phyloP scores from a whole-genome alignment of 2,888 invertebrate genomes.

The Steinernema carpocapsae region DNA sequence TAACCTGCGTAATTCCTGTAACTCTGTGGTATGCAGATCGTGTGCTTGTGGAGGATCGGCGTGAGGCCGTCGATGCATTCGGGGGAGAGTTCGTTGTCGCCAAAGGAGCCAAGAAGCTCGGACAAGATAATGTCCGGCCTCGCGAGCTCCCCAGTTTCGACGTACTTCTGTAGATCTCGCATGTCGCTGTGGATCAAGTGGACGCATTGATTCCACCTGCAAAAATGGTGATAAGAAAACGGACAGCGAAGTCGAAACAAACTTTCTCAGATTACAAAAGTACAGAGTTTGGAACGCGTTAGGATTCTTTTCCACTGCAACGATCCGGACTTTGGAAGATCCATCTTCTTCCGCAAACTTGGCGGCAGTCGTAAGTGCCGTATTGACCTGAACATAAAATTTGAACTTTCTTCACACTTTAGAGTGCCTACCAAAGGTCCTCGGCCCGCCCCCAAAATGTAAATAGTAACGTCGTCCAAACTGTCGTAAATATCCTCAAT shows the following conservation, averaged over 20 bases:
- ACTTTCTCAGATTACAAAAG: conserved; percentile 54
- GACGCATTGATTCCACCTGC: conserved; percentile 65
- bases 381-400: conserved; percentile 43
- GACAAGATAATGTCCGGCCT: conserved; percentile 82
- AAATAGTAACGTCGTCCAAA: conserved; percentile 73
- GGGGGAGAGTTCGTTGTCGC: conserved; percentile 97
- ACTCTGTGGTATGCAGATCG: conserved; percentile 61
- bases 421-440: conserved; percentile 92
- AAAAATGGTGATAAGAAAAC: conserved; percentile 4
- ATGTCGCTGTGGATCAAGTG: conserved; percentile 72
- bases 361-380: conserved; percentile 72
- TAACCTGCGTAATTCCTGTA: conserved; percentile 56
- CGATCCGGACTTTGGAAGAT: conserved; percentile 72
- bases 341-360: conserved; percentile 42
- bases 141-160: conserved; percentile 74
- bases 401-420: conserved; percentile 84
- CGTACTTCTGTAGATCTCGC: conserved; percentile 68
- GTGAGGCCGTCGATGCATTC: conserved; percentile 75
- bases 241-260: background rate
- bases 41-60: conserved; percentile 69
- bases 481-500: conserved; percentile 43
- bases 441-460: conserved; percentile 91
- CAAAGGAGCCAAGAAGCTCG: conserved; percentile 94
- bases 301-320: conserved; percentile 97
- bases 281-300: conserved; percentile 78